Conservation (phyloP, 2,113 vertebrate genomes). For the Alectura lathami region DNA sequence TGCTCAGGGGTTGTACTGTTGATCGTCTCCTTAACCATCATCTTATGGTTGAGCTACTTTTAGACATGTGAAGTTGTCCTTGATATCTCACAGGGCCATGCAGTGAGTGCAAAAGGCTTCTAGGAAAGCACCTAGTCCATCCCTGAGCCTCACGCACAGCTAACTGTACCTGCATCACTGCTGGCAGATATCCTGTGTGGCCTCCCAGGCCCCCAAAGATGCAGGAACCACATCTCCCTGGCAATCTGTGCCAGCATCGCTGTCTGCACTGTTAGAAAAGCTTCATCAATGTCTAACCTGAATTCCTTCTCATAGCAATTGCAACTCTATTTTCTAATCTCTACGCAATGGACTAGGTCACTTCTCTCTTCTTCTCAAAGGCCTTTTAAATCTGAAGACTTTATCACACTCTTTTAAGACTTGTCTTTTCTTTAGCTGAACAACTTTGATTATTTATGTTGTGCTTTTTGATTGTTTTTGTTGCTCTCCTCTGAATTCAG, state of each 20-base stretch:
- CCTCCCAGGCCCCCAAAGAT: background rate
- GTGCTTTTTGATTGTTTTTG: background rate
- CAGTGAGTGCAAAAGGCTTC: background rate
- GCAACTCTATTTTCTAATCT: background rate
- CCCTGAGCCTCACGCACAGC: background rate
- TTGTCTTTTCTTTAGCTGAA: background rate
- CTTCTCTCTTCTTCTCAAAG: background rate
- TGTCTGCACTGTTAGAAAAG: background rate
- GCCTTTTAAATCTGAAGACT: background rate
- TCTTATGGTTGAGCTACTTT: background rate
- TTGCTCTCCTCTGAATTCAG: background rate
- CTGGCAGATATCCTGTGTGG: background rate
- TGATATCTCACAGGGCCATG: fast-evolving
- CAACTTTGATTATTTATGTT: background rate
- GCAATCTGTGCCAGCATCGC: background rate
- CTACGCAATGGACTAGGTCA: background rate
- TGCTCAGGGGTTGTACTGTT: background rate
- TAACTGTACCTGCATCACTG: background rate
- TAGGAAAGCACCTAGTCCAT: background rate
- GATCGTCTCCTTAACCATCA: background rate
- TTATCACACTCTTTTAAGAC: background rate
- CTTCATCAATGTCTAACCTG: background rate
- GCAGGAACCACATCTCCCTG: background rate
- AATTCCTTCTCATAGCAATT: background rate
- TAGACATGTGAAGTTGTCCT: background rate